Evolutionary conservation across 2,113 vertebrate genomes (phyloP).

Genomic region (Pygoscelis adeliae): DNA sequence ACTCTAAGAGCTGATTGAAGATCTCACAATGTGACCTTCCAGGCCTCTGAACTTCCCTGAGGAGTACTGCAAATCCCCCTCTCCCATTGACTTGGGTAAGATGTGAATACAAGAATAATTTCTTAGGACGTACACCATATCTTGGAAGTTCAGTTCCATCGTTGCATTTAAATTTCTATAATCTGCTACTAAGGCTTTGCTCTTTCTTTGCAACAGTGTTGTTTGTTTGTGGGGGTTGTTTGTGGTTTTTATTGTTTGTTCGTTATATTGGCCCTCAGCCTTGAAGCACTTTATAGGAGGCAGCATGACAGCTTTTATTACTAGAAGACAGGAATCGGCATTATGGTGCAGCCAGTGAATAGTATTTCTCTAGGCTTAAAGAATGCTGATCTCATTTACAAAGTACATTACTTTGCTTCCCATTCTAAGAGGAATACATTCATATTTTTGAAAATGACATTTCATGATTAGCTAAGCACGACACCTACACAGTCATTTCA

Average conservation of each 20-base stretch:
- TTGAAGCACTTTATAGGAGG: not conserved
- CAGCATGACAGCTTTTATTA: slow-evolving; percentile 39
- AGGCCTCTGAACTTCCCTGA: not conserved
- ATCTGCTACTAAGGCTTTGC: not conserved
- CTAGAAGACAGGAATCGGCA: not conserved
- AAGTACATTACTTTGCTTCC: slow-evolving; percentile 27
- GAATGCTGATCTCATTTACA: slow-evolving; percentile 47
- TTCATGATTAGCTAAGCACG: slow-evolving; percentile 64
- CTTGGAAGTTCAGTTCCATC: not conserved
- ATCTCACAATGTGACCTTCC: not conserved
- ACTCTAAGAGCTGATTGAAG: not conserved
- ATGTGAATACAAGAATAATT: not conserved
- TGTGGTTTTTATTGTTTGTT: not conserved
- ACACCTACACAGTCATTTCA: slow-evolving; percentile 53
- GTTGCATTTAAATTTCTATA: not conserved
- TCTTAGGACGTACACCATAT: not conserved
- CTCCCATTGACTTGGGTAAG: not conserved
- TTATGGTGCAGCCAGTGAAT: not conserved
- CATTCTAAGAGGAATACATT: slow-evolving; percentile 28
- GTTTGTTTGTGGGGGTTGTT: not conserved
- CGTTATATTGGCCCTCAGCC: not conserved
- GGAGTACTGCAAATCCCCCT: not conserved
- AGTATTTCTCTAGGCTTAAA: slow-evolving; percentile 24
- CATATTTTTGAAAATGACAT: slow-evolving; percentile 58
- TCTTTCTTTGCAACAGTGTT: not conserved